Percentiles rank a stretch among this genome's conserved stretches.
Evolutionary conservation across 2,113 vertebrate species (phyloP).

Genomic region (Odocoileus hemionus): DNA sequence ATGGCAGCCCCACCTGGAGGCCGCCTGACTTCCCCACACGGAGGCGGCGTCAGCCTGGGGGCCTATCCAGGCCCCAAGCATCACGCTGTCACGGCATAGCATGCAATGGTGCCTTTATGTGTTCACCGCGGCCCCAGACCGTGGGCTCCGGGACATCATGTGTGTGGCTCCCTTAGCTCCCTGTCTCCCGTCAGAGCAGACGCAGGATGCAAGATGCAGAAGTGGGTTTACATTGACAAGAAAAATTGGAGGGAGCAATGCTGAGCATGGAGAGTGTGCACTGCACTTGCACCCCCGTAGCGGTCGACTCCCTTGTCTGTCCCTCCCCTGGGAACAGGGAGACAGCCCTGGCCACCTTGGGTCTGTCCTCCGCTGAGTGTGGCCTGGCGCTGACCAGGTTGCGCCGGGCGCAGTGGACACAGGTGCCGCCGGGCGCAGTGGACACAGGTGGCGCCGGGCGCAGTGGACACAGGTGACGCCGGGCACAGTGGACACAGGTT

Average conservation of each 20-base stretch:
- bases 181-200: neutral
- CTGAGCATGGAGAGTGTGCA: neutral
- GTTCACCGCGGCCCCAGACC: neutral
- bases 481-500: too few relatives aligned
- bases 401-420: too few relatives aligned
- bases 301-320: neutral
- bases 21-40: neutral
- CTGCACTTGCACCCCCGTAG: accelerated
- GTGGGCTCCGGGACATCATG: neutral
- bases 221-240: neutral
- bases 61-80: neutral
- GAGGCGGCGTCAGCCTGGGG: neutral
- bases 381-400: neutral
- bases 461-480: too few relatives aligned
- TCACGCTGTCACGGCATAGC: neutral
- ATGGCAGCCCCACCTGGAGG: neutral
- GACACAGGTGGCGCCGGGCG: too few relatives aligned
- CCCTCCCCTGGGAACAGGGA: neutral
- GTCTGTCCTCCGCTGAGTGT: neutral
- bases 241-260: neutral
- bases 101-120: accelerated
- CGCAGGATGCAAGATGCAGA: neutral
- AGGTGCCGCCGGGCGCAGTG: too few relatives aligned
- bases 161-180: neutral
- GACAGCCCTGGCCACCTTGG: neutral